Evolutionary conservation across 2,888 invertebrate genomes (phyloP), one percentile per base, ranked within the genome.

Genomic region (Monopis laevigella): DNA sequence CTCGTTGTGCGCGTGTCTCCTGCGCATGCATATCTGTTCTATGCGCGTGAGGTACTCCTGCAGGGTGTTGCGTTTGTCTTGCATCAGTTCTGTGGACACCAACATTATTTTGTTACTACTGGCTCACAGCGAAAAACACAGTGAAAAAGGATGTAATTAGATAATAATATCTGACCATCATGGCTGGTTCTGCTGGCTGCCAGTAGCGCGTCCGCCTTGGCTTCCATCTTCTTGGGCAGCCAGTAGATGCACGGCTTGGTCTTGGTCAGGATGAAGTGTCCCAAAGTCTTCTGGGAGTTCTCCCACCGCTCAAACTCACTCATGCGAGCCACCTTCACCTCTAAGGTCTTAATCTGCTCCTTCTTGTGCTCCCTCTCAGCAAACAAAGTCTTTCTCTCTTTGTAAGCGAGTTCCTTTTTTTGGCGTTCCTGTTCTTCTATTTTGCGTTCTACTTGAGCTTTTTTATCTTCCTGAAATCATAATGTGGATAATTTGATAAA

Each of bases 251-350:
- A 86, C 2, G 98, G 98, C 56, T 90, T 90, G 0, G 91, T 74
- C 65, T 90, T 91, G 0, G 97, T 97, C 56, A 89, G 84, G 52
- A 98, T 95, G 60, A 91, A 96, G 64, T 91, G 87, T 14, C 86
- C 84, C 39, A 96, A 82, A 40, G 87, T 86, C 52, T 86, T 86
- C 50, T 94, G 92, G 24, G 75, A 68, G 27, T 83, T 82, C 59
- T 95, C 95, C 93, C 96, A 96, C 39, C 86, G 86, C 51, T 94
- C 90, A 64, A 93, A 96, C 71, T 95, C 92, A 51, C 89, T 88
- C 48, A 95, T 89, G 5, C 95, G 83, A 27, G 86, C 87, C 86
- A 97, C 90, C 75, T 98, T 97, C 44, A 90, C 86, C 66, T 98
- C 96, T 27, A 98, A 81, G 41, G 90, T 87, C 56, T 90, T 88